These are phyloP conservation scores for Diabrotica balteata DNA, from an alignment of 2,888 invertebrate species.

Conservation along the genomic window DNA sequence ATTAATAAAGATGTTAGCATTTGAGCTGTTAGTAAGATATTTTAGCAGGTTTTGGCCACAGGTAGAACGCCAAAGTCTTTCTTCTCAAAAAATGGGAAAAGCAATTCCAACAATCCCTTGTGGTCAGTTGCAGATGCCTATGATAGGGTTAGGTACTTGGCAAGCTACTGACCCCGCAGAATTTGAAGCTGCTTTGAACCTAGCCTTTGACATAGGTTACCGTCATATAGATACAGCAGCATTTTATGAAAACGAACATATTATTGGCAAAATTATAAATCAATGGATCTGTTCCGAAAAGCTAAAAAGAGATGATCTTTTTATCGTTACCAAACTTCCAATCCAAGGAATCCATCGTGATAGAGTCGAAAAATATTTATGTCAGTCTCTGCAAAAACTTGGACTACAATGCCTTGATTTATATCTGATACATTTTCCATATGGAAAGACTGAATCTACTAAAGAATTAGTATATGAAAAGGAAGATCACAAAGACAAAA, in stretches of 20 bases:
- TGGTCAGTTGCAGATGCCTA: slow-evolving; percentile 38
- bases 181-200: slow-evolving; percentile 71
- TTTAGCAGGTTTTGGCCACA: no score
- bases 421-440: slow-evolving; percentile 48
- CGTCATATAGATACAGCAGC: slow-evolving; percentile 82
- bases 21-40: no score
- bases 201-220: slow-evolving; percentile 77
- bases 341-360: slow-evolving; percentile 67
- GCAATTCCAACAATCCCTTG: slow-evolving; percentile 62
- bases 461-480: slow-evolving; percentile 47
- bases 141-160: slow-evolving; percentile 44
- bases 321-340: slow-evolving; percentile 81
- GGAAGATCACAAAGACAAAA: slow-evolving; percentile 35
- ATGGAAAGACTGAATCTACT: slow-evolving; percentile 16
- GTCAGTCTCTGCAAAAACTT: slow-evolving; percentile 44
- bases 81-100: neutral
- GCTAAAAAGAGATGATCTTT: slow-evolving; percentile 76
- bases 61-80: no score
- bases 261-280: slow-evolving; percentile 74
- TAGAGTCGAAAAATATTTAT: slow-evolving; percentile 43
- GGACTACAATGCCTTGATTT: slow-evolving; percentile 47
- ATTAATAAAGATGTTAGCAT: no score
- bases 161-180: slow-evolving; percentile 66
- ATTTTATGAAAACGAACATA: slow-evolving; percentile 77
- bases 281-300: slow-evolving; percentile 73